These are phyloP conservation scores for Onychomys leucogaster DNA, from an alignment of 2,797 vertebrate species.

Conservation along the genomic window DNA sequence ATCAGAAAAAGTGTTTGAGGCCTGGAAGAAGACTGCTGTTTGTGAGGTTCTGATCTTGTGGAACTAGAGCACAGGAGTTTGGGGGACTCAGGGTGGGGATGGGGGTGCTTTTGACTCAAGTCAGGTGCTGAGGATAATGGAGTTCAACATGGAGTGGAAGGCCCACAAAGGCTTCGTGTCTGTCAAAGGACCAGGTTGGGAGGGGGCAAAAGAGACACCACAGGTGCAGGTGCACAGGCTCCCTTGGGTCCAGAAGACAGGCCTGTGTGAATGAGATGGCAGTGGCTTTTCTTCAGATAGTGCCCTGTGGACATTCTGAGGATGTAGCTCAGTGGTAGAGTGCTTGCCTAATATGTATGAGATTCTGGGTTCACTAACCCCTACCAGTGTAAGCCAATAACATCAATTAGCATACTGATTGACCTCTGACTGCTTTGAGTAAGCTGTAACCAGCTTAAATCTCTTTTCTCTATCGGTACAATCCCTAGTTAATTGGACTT, in stretches of 20 bases:
- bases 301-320: background rate
- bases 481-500: background rate
- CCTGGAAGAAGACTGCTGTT: no score
- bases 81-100: no score
- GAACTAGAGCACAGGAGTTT: background rate
- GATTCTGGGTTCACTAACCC: background rate
- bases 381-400: background rate
- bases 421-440: background rate
- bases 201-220: background rate
- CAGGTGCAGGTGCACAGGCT: fast-evolving
- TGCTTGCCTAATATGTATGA: background rate
- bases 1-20: background rate
- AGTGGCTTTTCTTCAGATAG: background rate
- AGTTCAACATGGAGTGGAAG: background rate
- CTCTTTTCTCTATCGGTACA: background rate
- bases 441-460: background rate
- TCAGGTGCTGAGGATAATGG: background rate
- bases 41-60: background rate
- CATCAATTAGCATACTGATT: background rate
- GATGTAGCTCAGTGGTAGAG: background rate
- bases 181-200: background rate
- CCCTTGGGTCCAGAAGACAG: background rate
- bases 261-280: background rate
- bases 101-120: background rate
- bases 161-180: background rate